These are phyloP conservation scores for Globodera ellingtonae DNA, from an alignment of 1,140 invertebrate genomes.

Conservation along the genomic window DNA sequence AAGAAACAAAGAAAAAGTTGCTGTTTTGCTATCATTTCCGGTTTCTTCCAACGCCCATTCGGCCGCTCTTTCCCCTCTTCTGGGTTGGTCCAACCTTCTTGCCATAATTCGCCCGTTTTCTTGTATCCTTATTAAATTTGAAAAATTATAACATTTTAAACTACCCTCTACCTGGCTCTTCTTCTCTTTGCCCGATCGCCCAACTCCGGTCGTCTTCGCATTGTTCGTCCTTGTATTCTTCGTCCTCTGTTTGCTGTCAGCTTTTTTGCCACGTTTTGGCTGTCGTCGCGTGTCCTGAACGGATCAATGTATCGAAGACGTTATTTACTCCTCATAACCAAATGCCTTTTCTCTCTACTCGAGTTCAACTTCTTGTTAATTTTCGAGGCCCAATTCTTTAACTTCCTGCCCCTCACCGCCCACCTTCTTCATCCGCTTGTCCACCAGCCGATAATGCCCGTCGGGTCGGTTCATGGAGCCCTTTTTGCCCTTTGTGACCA, in stretches of 20 bases:
- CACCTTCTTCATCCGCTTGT: constrained; percentile 90
- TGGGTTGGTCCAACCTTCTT: neutral
- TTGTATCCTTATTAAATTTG: neutral
- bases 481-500: constrained; percentile 83
- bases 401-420: neutral
- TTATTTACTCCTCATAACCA: neutral
- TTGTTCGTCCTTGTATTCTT: neutral
- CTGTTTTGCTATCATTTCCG: neutral
- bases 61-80: neutral
- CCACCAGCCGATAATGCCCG: constrained; percentile 87
- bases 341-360: too few species aligned
- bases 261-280: neutral
- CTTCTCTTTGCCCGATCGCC: neutral
- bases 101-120: neutral
- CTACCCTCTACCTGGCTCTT: neutral
- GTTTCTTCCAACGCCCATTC: neutral
- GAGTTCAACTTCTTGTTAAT: too few species aligned
- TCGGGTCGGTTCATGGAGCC: constrained; percentile 80
- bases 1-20: neutral
- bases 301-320: neutral
- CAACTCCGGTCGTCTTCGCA: neutral
- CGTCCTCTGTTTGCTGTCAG: neutral
- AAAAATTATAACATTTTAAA: too few species aligned
- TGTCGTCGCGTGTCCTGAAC: neutral
- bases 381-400: neutral